phyloP scores from a whole-genome alignment of 2,797 vertebrate species.

The Aratinga solstitialis region DNA sequence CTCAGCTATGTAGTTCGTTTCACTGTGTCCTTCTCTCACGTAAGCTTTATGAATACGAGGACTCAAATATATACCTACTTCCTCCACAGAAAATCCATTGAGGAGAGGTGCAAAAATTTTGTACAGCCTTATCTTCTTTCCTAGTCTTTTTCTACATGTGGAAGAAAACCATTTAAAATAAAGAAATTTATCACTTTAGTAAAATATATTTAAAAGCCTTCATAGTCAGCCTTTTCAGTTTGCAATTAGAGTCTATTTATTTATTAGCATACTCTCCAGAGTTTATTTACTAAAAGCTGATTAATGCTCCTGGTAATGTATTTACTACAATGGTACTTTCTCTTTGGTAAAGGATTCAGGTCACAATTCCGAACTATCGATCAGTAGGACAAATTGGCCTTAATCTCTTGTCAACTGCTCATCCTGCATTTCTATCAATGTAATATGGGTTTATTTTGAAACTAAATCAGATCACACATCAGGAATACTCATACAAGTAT shows the following conservation, averaged over 20 bases:
- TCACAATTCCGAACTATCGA: not conserved
- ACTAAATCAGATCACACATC: constrained; percentile 8
- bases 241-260: not conserved
- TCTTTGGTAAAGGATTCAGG: constrained; percentile 1
- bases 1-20: not conserved
- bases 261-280: not conserved
- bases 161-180: not conserved
- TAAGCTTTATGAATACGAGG: not conserved
- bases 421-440: constrained; percentile 5
- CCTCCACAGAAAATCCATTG: not conserved
- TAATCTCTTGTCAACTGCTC: constrained; percentile 34
- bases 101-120: not conserved
- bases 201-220: not conserved
- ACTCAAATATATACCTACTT: not conserved
- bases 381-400: not conserved
- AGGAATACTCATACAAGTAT: not conserved
- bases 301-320: not conserved
- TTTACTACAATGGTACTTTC: not conserved
- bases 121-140: not conserved
- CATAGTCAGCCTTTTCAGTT: not conserved
- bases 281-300: constrained; percentile 29
- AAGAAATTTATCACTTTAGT: not conserved
- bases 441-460: constrained; percentile 5
- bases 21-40: not conserved
- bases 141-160: not conserved